Conservation (phyloP, 2,888 invertebrate species). For the Hypena proboscidalis region DNA sequence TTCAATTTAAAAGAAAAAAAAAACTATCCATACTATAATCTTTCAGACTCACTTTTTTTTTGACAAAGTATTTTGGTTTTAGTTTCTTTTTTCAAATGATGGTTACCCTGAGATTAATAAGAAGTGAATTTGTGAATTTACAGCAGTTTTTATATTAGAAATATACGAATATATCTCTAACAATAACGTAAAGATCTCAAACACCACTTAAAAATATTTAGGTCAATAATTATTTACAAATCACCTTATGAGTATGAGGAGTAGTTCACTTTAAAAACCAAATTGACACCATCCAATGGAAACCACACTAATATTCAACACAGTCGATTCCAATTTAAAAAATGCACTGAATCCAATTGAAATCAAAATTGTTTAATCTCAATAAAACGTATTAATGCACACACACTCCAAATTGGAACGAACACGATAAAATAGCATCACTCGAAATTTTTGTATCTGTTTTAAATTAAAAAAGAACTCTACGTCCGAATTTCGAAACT, state of each 20-base stretch:
- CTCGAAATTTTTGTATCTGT: conserved; percentile 17
- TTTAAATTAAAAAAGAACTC: conserved; percentile 26
- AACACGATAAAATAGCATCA: conserved; percentile 20
- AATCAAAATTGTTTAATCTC: conserved; percentile 15
- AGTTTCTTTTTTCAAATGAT: no score
- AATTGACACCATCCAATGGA: conserved; percentile 38
- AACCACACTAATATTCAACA: conserved; percentile 40
- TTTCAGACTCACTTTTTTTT: no score
- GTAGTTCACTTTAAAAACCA: conserved; percentile 17
- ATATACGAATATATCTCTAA: no score
- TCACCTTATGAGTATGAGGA: conserved; percentile 33
- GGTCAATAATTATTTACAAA: conserved; percentile 19
- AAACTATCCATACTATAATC: no score
- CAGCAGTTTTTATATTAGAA: no score
- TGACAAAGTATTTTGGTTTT: no score
- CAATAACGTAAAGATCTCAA: no score
- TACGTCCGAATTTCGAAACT: conserved; percentile 34
- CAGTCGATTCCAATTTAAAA: conserved; percentile 28
- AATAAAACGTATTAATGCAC: conserved; percentile 21
- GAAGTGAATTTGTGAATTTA: no score
- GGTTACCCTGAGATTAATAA: no score
- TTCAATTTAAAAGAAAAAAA: no score
- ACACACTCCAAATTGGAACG: conserved; percentile 27
- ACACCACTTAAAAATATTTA: no score
- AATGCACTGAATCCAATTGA: conserved; percentile 15